Evolutionary conservation across 2,797 vertebrate genomes (phyloP), one percentile per base, ranked within the genome.

Genomic region (Coendou prehensilis): DNA sequence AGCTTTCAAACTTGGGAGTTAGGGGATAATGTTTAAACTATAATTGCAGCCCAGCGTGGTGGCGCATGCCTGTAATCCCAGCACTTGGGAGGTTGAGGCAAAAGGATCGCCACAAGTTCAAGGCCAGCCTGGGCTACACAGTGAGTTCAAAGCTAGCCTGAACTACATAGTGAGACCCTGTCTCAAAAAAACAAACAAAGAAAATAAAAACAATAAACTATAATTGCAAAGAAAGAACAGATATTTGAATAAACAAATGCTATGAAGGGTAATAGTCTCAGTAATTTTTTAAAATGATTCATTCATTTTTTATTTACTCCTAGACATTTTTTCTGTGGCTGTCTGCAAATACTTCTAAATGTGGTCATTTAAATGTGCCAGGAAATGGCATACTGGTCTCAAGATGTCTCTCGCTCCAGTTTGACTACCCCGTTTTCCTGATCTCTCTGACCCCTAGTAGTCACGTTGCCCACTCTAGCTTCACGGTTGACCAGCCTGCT

Each of bases 281-380:
- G 15, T 30, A 28, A 87, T 52, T 90, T 90, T 96, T 41, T 91
- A 54, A 91, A 91, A 82, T 56, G 8, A 86, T 3, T 87, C 50
- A 18, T 5, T 20, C 14, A 52, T 28, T 83, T 30, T 89, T 30
- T 47, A 79, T 4, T 78, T 26, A 41, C 14, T 30, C 63, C 69
- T 59, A 17, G 17, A 61, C 20, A 8, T 33, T 69, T 92, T 41
- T 75, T 69, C 85, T 69, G 7, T 14, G 69, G 73, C 78, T 64
- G 1, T 75, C 88, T 87, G 50, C 76, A 76, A 87, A 63, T 61
- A 63, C 23, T 75, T 71, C 28, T 33, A 33, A 3, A 18, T 33
- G 52, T 23, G 63, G 2, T 13, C 10, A 7, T 18, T 54, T 45
- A 28, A 80, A 47, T 52, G 26, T 2, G 54, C 50, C 83, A 80